Conservation (phyloP, 2,113 vertebrate species). For the Gracilinanus agilis region DNA sequence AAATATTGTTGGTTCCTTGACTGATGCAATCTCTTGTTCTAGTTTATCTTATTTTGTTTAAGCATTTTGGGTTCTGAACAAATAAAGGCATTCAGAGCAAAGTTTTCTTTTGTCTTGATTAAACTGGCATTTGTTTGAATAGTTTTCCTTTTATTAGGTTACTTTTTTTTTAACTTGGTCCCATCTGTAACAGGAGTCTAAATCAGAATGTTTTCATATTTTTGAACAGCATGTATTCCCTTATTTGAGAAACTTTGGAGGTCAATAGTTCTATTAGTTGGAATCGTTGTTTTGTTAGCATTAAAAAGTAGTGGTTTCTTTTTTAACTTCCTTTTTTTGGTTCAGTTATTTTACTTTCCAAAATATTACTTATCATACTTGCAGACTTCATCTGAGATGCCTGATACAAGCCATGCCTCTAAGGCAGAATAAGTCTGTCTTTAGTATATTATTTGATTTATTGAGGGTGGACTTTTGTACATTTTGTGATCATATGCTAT, state of each 20-base stretch:
- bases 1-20: background rate
- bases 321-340: slow-evolving; percentile 4
- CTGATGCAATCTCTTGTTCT: background rate
- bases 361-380: slow-evolving; percentile 49
- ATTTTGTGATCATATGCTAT: background rate
- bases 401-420: background rate
- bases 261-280: background rate
- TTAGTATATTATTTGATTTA: background rate
- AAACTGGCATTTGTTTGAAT: background rate
- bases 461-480: background rate
- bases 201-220: slow-evolving; percentile 6
- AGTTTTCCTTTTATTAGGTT: slow-evolving; percentile 37
- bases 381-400: background rate
- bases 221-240: slow-evolving; percentile 1
- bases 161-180: background rate
- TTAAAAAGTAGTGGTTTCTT: background rate
- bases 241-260: slow-evolving; percentile 6
- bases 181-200: background rate
- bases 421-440: background rate
- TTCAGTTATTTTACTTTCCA: slow-evolving; percentile 38
- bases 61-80: slow-evolving; percentile 24
- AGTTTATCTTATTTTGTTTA: background rate
- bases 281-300: slow-evolving; percentile 18
- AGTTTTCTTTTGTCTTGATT: background rate
- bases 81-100: slow-evolving; percentile 22